These are phyloP conservation scores for Cliona cf. orientalis DNA, from an alignment of 37 sponge, comb jelly and placozoan genomes.

Conservation along the genomic window DNA sequence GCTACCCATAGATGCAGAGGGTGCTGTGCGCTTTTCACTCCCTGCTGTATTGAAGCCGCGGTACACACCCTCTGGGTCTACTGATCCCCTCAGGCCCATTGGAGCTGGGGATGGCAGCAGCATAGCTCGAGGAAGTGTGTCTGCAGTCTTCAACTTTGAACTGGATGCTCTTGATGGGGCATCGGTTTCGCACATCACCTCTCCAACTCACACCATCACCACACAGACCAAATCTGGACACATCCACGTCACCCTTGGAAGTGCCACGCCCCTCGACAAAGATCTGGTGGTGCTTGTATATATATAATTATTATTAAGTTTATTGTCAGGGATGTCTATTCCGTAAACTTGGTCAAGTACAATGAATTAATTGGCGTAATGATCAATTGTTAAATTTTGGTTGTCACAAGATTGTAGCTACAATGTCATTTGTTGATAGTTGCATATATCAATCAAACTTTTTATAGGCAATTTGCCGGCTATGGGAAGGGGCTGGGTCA, in stretches of 20 bases:
- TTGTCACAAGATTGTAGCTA: too few relatives aligned
- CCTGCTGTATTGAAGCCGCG: conserved; percentile 64
- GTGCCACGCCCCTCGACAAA: conserved; percentile 29
- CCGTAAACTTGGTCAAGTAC: too few relatives aligned
- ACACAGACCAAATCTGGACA: background rate
- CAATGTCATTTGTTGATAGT: too few relatives aligned
- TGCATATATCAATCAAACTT: too few relatives aligned
- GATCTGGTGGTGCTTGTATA: conserved; percentile 74
- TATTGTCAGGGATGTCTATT: too few relatives aligned
- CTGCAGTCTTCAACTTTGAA: conserved; percentile 46
- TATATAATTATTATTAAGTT: too few relatives aligned
- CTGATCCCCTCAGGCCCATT: background rate
- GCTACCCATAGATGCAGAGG: conserved; percentile 63
- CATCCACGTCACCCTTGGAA: background rate
- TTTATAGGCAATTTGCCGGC: too few relatives aligned
- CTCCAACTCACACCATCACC: conserved; percentile 61
- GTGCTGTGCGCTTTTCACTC: conserved; percentile 54
- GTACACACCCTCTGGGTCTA: conserved; percentile 46
- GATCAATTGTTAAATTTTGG: too few relatives aligned
- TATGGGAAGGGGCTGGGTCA: too few relatives aligned
- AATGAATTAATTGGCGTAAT: too few relatives aligned
- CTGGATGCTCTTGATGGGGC: conserved; percentile 14
- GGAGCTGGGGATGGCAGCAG: background rate
- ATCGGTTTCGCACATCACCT: conserved; percentile 32
- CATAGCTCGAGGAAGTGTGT: background rate